Base-by-base conservation (phyloP, 2,888 invertebrate species). In the Epirrita christyi region DNA sequence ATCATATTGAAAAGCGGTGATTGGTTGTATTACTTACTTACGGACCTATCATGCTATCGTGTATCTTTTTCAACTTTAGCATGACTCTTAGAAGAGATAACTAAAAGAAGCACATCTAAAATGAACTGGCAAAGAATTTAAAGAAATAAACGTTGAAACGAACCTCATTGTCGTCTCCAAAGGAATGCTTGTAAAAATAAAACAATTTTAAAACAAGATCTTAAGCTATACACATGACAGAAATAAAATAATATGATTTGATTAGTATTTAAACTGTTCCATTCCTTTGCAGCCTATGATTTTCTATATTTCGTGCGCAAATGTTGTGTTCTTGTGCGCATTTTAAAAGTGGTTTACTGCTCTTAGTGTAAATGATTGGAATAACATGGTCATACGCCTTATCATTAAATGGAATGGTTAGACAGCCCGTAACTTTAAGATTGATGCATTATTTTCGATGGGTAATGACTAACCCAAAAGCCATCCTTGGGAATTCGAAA, bases 121-220 rank as follows among this genome's bases (percentile, higher is more conserved):
- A 65, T 52, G 21, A 64, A 56, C 70, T 68, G 60, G 55, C 66
- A 72, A 73, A 63, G 50, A 11, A 74, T 73, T 72, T 71, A 57
- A 59, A 15, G 66, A 61, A 49, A 59, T 34, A 71, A 56, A 56
- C 55, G 65, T 74, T 68, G 75, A 80, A 83, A 93, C 93, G 83
- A 90, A 93, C 93, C 93, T 93, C 93, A 74, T 88, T 88, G 86
- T 93, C 93, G 77, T 93, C 92, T 83, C 93, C 93, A 81, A 92
- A 93, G 67, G 93, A 89, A 89, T 93, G 93, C 93, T 93, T 92
- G 91, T 81, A 84, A 79, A 85, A 78, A 86, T 73, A 71, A 84
- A 85, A 65, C 65, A 70, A 81, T 75, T 66, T 62, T 68, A 73
- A 76, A 69, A 38, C 43, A 53, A 21, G 21, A 21, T 21, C 21